Evolutionary conservation across 2,888 invertebrate genomes (phyloP).

Genomic region (Stenichneumon culpator): DNA sequence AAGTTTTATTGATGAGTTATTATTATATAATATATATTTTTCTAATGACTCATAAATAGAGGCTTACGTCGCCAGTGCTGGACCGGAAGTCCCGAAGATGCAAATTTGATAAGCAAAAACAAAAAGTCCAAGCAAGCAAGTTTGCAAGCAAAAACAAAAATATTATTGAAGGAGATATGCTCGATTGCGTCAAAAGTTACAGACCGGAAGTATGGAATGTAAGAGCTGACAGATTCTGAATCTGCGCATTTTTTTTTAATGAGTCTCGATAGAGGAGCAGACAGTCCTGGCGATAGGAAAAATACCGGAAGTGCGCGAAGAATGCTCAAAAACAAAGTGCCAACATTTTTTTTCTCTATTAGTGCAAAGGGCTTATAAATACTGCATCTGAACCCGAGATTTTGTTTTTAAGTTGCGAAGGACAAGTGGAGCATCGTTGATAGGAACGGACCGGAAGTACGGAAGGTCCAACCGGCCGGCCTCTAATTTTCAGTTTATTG

Average conservation of each 20-base stretch:
- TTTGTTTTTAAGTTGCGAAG: not conserved
- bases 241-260: no score
- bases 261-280: no score
- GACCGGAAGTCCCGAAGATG: conserved; percentile 29
- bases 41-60: no score
- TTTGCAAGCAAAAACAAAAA: no score
- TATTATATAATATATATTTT: no score
- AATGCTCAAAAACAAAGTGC: no score
- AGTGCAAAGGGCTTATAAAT: not conserved
- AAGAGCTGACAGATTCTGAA: not conserved
- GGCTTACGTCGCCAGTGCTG: not conserved
- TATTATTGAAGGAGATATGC: not conserved
- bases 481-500: conserved; percentile 53
- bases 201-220: conserved; percentile 10
- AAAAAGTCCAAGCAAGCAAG: no score
- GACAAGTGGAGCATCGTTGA: not conserved
- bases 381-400: not conserved
- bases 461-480: not conserved
- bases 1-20: no score
- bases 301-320: no score
- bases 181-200: not conserved
- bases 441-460: conserved; percentile 35
- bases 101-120: not conserved
- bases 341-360: no score
- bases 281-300: no score